Conservation (phyloP, 2,888 invertebrate species). For the Clistopyga incitator region DNA sequence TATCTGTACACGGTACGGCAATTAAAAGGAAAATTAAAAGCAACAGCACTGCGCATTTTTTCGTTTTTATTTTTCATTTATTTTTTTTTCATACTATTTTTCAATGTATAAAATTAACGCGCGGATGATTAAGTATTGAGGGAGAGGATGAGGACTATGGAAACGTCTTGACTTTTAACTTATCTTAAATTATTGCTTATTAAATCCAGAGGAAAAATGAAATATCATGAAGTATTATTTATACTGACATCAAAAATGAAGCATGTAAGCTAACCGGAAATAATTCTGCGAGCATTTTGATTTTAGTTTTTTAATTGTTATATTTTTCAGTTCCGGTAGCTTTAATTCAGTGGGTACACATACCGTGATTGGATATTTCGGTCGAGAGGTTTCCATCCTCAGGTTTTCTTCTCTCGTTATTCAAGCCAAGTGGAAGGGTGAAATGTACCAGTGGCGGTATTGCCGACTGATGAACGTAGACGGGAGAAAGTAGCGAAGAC, state of each 20-base stretch:
- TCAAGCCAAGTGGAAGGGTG: slow-evolving; percentile 40
- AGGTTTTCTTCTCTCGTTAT: slow-evolving; percentile 37
- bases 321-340: not conserved
- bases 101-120: slow-evolving; percentile 27
- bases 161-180: not conserved
- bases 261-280: too few relatives aligned
- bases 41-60: slow-evolving; percentile 23
- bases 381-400: slow-evolving; percentile 15
- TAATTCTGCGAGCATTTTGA: too few relatives aligned
- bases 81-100: slow-evolving; percentile 29
- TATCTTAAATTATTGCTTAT: not conserved
- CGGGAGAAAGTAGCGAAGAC: slow-evolving; percentile 59
- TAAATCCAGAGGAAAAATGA: too few relatives aligned
- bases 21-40: slow-evolving; percentile 54
- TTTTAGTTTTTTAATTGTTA: not conserved
- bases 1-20: slow-evolving; percentile 26
- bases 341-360: not conserved
- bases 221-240: too few relatives aligned
- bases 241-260: too few relatives aligned
- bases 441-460: slow-evolving; percentile 35
- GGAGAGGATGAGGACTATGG: not conserved
- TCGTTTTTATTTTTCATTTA: too few relatives aligned
- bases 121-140: slow-evolving; percentile 26
- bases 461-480: slow-evolving; percentile 10
- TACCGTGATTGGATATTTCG: slow-evolving; percentile 44